Percentiles rank a stretch among this genome's conserved stretches.
Conservation (phyloP, 2,113 vertebrate genomes). For the Hyla sarda region DNA sequence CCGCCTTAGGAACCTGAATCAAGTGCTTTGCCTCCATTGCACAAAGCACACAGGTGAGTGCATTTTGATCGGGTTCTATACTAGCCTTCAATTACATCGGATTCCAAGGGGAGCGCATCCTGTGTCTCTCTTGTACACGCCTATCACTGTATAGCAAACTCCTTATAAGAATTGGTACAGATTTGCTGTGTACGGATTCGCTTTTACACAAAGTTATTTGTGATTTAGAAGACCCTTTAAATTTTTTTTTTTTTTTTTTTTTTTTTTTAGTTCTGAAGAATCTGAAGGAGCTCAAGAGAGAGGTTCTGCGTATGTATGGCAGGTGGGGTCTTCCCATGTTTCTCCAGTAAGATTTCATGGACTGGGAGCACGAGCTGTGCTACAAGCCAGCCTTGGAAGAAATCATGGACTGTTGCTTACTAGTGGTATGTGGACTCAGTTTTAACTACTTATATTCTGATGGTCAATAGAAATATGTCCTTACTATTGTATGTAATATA, state of each 20-base stretch:
- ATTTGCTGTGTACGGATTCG: neutral
- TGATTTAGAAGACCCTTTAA: neutral
- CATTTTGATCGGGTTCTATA: too few relatives aligned
- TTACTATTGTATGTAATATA: too few relatives aligned
- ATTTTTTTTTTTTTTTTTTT: neutral
- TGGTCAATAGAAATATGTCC: neutral
- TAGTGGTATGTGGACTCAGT: slow-evolving; percentile 77
- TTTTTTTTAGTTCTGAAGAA: slow-evolving; percentile 78
- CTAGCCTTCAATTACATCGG: too few relatives aligned
- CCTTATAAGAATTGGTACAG: neutral
- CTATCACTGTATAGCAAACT: neutral
- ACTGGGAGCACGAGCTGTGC: slow-evolving; percentile 81
- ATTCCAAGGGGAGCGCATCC: too few relatives aligned
- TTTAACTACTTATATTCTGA: neutral
- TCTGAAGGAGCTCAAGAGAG: slow-evolving; percentile 80
- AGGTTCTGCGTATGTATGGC: slow-evolving; percentile 89
- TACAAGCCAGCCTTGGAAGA: slow-evolving; percentile 87
- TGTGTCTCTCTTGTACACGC: too few relatives aligned
- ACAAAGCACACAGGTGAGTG: too few relatives aligned
- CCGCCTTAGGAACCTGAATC: too few relatives aligned
- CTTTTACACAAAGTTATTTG: neutral
- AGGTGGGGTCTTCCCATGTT: slow-evolving; percentile 83
- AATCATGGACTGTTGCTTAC: slow-evolving; percentile 88
- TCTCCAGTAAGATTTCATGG: slow-evolving; percentile 84
- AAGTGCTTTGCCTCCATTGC: too few relatives aligned